Evolutionary conservation across 2,113 vertebrate genomes (phyloP), one percentile per base, ranked within the genome.

Genomic region (Silurus asotus): DNA sequence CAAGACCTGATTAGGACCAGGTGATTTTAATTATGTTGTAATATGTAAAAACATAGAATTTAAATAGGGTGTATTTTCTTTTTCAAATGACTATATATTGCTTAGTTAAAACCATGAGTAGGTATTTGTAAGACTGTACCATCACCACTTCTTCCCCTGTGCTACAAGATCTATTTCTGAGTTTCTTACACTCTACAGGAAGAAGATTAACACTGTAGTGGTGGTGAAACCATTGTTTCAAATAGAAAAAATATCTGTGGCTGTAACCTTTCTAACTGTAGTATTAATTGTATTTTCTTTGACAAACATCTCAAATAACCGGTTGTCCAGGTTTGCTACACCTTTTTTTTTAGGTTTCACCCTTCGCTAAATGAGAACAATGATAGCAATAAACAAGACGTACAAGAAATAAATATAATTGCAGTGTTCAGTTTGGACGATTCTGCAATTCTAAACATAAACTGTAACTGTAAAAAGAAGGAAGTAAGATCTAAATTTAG

Each of bases 291-390:
- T 70, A 70, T 70, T 45, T 48, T 19, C 67, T 70, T 19, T 70
- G 67, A 49, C 45, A 49, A 17, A 74, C 45, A 10, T 74, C 8
- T 45, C 45, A 49, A 74, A 74, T 74, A 49, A 74, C 70, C 45
- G 70, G 70, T 74, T 74, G 70, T 23, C 70, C 70, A 49, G 70
- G 70, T 49, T 49, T 74, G 17, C 70, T 74, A 49, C 70, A 49
- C 45, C 45, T 37, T 37, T 37, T 37, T 37, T 74, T 74, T 49
- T 20, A 74, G 17, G 0, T 19, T 74, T 70, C 67, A 37, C 28
- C 11, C 28, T 17, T 6, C 1, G 28, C 14, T 17, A 45, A 3
- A 45, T 15, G 3, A 17, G 19, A 49, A 49, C 69, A 72, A 6
- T 19, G 7, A 72, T 37, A 20, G 8, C 14, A 48, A 15, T 19